Percentiles rank a stretch among this genome's conserved stretches.
phyloP scores from a whole-genome alignment of 2,797 vertebrate species.

The Apodemus agrarius region DNA sequence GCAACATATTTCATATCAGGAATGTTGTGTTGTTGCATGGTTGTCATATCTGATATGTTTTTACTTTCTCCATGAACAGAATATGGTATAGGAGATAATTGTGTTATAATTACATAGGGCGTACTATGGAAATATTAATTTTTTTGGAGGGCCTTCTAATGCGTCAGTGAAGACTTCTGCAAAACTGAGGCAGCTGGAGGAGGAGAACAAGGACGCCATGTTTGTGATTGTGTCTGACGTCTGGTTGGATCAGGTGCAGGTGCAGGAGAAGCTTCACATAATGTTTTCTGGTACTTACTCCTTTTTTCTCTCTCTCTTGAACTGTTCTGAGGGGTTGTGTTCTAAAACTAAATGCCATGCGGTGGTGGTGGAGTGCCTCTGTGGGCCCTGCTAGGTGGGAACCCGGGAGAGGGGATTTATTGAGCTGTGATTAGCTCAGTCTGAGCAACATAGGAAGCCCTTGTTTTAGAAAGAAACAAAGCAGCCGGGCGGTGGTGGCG shows the following conservation, averaged over 20 bases:
- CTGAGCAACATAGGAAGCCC: background rate
- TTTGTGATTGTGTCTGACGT: conserved; percentile 96
- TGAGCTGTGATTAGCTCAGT: background rate
- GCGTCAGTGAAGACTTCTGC: conserved; percentile 94
- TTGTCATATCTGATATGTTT: conserved; percentile 2
- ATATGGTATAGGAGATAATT: background rate
- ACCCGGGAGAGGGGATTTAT: background rate
- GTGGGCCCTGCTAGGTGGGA: background rate
- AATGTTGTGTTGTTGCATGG: background rate
- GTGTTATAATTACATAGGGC: conserved; percentile 88
- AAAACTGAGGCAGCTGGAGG: conserved; percentile 96
- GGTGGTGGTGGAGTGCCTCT: background rate
- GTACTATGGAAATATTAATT: conserved; percentile 96
- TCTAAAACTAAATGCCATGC: conserved; percentile 27
- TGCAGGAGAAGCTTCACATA: conserved; percentile 94
- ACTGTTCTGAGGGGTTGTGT: background rate
- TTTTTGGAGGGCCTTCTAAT: conserved; percentile 97
- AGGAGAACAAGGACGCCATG: conserved; percentile 97
- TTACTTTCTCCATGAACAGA: background rate
- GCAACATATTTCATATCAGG: background rate
- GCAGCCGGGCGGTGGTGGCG: too few species aligned
- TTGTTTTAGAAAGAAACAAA: too few species aligned
- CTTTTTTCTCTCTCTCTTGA: background rate
- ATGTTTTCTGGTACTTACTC: conserved; percentile 95
- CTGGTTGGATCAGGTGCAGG: conserved; percentile 96